Base-by-base conservation (phyloP, 2,888 invertebrate species). In the Aricia artaxerxes region DNA sequence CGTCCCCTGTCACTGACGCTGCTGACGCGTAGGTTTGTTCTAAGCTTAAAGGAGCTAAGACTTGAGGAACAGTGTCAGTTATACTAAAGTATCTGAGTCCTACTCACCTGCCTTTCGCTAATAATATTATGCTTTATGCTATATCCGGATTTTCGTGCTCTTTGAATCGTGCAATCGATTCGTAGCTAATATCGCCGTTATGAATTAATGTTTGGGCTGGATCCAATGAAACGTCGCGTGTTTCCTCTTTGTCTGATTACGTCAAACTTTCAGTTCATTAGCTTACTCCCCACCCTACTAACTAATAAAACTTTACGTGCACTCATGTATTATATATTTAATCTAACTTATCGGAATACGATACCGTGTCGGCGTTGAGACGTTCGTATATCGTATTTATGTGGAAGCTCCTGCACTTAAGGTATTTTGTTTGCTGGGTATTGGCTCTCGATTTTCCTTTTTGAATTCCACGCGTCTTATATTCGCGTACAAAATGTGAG, bases 181-280 rank as follows among this genome's bases (percentile, higher is more conserved):
- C 35, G 69, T 35, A 35, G n/a, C 9, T 44, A 73, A 24, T 73
- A 73, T 44, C 44, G n/a, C 16, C 40, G 40, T 73, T 44, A 35
- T 35, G 24, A 73, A 44, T 76, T 76, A 57, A 57, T 53, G 35
- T 53, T 76, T 57, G 76, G 76, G 13, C 49, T 49, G 75, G 11
- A 76, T 53, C 35, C 76, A 76, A 53, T 31, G 31, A 53, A 13
- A 49, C 11, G 53, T 4, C 1, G 53, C 76, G 31, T 76, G 16
- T 2, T 57, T 76, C 16, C 76, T 44, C 76, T 13, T 16, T 53
- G 16, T 16, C 13, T 53, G 76, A 57, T 76, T 57, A 53, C 76
- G 53, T 53, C 31, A 57, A 76, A 76, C 76, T 76, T 76, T 76
- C 57, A 76, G 76, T 57, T 76, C 76, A 76, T 76, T 76, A 57